Base-by-base conservation (phyloP, 2,797 vertebrate species). In the Hippoglossus hippoglossus region DNA sequence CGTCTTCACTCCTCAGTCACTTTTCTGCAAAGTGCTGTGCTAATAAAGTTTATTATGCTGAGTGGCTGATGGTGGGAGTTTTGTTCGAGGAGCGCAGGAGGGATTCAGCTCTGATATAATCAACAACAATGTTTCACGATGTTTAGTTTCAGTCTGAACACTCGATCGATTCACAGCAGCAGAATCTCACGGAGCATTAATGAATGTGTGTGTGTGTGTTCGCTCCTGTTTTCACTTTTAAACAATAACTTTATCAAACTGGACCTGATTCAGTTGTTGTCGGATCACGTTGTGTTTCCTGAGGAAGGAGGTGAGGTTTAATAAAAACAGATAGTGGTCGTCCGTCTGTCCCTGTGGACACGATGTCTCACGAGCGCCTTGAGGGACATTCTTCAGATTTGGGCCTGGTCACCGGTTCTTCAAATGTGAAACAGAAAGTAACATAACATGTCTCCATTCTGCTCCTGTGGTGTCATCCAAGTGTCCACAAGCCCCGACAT, bases 31-130 rank as follows among this genome's bases (percentile, higher is more conserved):
- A 81, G 66, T 50, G 66, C 49, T 1, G 25, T 16, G 4, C 54
- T 68, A 73, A 73, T 68, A 75, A 71, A 83, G 60, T 70, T 61
- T 39, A 54, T 57, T 50, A 34, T 58, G 66, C 58, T 49, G 6
- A 13, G 46, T 4, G 51, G 19, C 26, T 67, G 77, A 41, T 28
- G 56, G 39, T 39, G 49, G 18, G 39, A 25, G 15, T 5, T 46
- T 46, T 18, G 44, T 46, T 19, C 39, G 49, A 63, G 15, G 50
- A 34, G 18, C 25, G 16, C 28, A 22, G 21, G 21, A 6, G 41
- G 41, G 4, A 18, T 44, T 16, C 18, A n/a, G 46, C 46, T 49
- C 26, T 65, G 47, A 71, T 55, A 55, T 18, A n/a, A 67, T 67
- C 56, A 31, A 22, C 39, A 58, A 62, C 41, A 67, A 60, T 44